Percentiles rank a stretch among this genome's conserved stretches.
Conservation (phyloP, 1,140 invertebrate species). For the Nomia melanderi region DNA sequence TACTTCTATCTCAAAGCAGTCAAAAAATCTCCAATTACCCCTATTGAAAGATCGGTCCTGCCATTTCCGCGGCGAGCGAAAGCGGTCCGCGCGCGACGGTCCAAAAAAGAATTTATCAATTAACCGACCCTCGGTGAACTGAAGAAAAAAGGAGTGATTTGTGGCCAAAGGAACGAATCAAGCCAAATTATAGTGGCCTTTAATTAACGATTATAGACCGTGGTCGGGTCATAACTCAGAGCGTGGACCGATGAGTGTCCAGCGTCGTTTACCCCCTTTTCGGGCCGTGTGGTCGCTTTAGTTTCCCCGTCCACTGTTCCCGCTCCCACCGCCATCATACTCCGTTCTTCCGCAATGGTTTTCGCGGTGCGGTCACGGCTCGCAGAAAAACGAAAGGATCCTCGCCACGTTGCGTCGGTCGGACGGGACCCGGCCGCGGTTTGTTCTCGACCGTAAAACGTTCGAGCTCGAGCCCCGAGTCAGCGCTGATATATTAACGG, state of each 20-base stretch:
- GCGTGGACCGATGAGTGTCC: slow-evolving; percentile 24
- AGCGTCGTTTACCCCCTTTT: slow-evolving; percentile 19
- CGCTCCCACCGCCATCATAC: not conserved
- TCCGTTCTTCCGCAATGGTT: slow-evolving; percentile 41
- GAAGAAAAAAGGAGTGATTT: not conserved
- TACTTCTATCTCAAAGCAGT: too few species aligned
- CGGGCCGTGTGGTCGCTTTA: slow-evolving; percentile 48
- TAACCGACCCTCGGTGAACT: not conserved
- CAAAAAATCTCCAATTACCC: too few species aligned
- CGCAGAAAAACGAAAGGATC: slow-evolving; percentile 50
- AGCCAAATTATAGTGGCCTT: slow-evolving; percentile 20
- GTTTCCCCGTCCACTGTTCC: slow-evolving; percentile 18
- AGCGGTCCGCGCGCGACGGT: too few species aligned
- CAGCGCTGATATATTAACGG: slow-evolving; percentile 56
- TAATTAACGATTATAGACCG: slow-evolving; percentile 60
- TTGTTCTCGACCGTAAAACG: slow-evolving; percentile 56
- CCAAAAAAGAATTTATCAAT: too few species aligned
- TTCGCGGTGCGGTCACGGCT: slow-evolving; percentile 53
- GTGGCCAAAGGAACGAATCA: slow-evolving; percentile 23
- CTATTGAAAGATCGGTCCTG: too few species aligned
- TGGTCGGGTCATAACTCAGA: slow-evolving; percentile 53
- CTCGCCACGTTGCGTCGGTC: slow-evolving; percentile 12
- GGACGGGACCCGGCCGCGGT: slow-evolving; percentile 43
- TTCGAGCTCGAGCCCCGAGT: slow-evolving; percentile 29
- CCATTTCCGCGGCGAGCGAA: too few species aligned